Evolutionary conservation across 1,140 invertebrate species (phyloP).

Genomic region (Neodiprion lecontei): DNA sequence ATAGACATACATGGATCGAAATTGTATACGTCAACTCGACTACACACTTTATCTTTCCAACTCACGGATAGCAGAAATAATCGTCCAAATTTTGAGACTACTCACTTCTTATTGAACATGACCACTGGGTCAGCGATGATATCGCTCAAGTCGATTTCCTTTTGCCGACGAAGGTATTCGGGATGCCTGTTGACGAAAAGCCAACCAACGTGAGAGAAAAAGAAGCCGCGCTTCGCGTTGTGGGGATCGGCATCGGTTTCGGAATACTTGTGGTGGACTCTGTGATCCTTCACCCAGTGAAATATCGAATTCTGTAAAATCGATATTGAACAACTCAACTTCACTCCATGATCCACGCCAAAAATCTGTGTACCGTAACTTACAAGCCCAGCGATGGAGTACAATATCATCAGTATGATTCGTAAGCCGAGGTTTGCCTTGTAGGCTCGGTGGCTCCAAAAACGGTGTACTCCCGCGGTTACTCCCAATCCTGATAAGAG

Average conservation of each 20-base stretch:
- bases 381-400: constrained; percentile 78
- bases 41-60: too few relatives aligned
- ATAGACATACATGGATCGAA: too few relatives aligned
- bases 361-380: neutral
- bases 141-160: constrained; percentile 72
- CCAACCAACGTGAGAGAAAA: constrained; percentile 75
- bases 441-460: constrained; percentile 85
- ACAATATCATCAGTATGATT: constrained; percentile 72
- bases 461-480: constrained; percentile 83
- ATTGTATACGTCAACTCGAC: too few relatives aligned
- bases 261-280: constrained; percentile 72
- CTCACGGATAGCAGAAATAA: too few relatives aligned
- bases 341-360: neutral
- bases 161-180: constrained; percentile 61
- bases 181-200: constrained; percentile 70
- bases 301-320: constrained; percentile 43
- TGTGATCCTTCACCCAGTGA: constrained; percentile 67
- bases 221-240: constrained; percentile 71
- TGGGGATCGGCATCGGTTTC: constrained; percentile 74
- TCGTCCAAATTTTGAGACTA: too few relatives aligned
- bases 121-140: constrained; percentile 74
- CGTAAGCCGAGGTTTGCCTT: constrained; percentile 80
- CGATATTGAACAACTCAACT: neutral
- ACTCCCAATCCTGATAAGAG: constrained; percentile 70
- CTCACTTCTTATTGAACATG: neutral